Evolutionary conservation across 2,113 vertebrate genomes (phyloP).

Genomic region (Neotragus moschatus): DNA sequence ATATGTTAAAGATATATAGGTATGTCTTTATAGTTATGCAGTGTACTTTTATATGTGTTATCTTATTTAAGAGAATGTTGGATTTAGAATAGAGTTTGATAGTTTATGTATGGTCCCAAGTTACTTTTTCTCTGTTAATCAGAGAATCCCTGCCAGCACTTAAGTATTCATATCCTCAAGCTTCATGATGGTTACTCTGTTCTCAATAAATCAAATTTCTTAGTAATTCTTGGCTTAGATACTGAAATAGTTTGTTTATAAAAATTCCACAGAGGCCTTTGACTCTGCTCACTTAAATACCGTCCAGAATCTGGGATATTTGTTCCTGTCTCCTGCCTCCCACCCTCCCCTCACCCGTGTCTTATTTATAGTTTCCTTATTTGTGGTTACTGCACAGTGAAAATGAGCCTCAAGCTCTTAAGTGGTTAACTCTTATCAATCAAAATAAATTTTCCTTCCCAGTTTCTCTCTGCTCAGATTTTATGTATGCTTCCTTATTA

Average conservation of each 20-base stretch:
- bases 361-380: neutral
- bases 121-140: slow-evolving; percentile 8
- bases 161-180: neutral
- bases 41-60: neutral
- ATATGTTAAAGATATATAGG: neutral
- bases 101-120: neutral
- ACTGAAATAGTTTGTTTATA: neutral
- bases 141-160: neutral
- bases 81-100: neutral
- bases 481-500: neutral
- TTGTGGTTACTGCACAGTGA: neutral
- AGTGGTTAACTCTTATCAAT: neutral
- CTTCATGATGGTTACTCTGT: neutral
- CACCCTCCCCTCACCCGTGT: neutral
- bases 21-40: neutral
- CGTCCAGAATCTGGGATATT: neutral
- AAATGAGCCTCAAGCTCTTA: neutral
- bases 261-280: neutral
- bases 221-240: neutral
- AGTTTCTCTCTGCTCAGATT: neutral
- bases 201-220: neutral
- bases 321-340: neutral
- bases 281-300: neutral
- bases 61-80: neutral
- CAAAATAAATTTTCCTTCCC: neutral